Evolutionary conservation across 1,140 invertebrate genomes (phyloP), one percentile per base, ranked within the genome.

Genomic region (Drosophila leontia): DNA sequence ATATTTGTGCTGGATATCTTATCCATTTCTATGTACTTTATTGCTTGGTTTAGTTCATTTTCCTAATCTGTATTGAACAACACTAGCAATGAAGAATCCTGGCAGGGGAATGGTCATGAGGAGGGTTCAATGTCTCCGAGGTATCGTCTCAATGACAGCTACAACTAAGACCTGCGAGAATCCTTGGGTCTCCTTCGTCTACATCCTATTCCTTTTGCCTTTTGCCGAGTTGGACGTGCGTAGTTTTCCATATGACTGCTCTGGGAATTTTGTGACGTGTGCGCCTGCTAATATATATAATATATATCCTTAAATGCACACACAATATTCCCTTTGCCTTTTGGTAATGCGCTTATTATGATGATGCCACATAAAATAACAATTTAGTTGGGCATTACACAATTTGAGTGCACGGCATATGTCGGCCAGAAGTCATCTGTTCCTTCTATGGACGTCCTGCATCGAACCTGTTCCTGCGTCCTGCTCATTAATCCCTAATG

Each of bases 281-380:
- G 69, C 15, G 65, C n/a, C 44, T 50, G 65, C 67, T 60, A 72
- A 71, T 71, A 59, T 39, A 71, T 72, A 58, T 60, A 72, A 71
- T 71, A 59, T 39, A 71, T 72, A 58, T 72, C 45, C 67, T 59
- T 59, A 37, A 80, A 59, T 60, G 64, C 61, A 51, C 75, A 53
- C 51, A 59, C 47, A 51, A 60, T 59, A 67, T 47, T 60, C 63
- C 59, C 55, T 58, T 47, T 64, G 68, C 61, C 79, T 70, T 72
- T 68, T 81, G 63, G 62, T 90, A 90, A 90, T 90, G 75, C 86
- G 85, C 85, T 90, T 90, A 90, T 90, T 90, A 90, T 88, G 82
- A 79, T 90, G 82, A 79, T 90, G 82, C 75, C 85, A 90, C 85
- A 90, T 90, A 90, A 90, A 90, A 90, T 90, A 90, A 90, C 85